Evolutionary conservation across 1,140 invertebrate genomes (phyloP).

Genomic region (Sarcophaga bullata): DNA sequence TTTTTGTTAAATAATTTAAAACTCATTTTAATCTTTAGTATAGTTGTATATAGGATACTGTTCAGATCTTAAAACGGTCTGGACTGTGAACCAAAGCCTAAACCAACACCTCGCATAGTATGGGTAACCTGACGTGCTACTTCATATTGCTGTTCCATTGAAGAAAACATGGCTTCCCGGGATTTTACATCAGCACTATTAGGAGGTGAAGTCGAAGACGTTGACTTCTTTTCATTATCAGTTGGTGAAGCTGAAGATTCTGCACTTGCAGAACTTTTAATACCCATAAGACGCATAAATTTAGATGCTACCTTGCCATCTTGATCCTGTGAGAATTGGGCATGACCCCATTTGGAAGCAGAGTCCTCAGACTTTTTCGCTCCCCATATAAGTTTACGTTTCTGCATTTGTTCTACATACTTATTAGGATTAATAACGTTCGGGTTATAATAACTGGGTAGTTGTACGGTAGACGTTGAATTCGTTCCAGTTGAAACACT

Average conservation of each 20-base stretch:
- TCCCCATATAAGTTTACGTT: slow-evolving; percentile 89
- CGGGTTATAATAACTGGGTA: slow-evolving; percentile 84
- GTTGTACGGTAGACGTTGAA: slow-evolving; percentile 46
- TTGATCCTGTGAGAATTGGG: slow-evolving; percentile 86
- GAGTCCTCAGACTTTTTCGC: slow-evolving; percentile 73
- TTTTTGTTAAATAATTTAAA: background rate
- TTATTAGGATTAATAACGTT: slow-evolving; percentile 83
- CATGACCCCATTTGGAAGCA: slow-evolving; percentile 81
- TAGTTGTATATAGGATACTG: background rate
- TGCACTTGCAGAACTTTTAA: slow-evolving; percentile 68
- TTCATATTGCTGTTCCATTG: slow-evolving; percentile 94
- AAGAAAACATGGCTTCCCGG: slow-evolving; percentile 90
- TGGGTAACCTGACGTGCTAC: slow-evolving; percentile 92
- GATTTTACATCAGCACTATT: slow-evolving; percentile 75
- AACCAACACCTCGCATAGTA: slow-evolving; percentile 90
- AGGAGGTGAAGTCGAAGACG: slow-evolving; percentile 45
- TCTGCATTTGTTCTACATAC: slow-evolving; percentile 85
- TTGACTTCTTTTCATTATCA: slow-evolving; percentile 65
- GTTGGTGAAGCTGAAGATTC: slow-evolving; percentile 28
- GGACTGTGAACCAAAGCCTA: slow-evolving; percentile 75
- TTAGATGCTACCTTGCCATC: slow-evolving; percentile 93
- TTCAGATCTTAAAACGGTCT: slow-evolving; percentile 52
- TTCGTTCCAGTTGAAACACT: background rate
- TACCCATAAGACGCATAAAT: slow-evolving; percentile 95
- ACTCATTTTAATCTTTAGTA: background rate